A percentile compares a stretch with the other conserved stretches of the same genome.
Evolutionary conservation across 2,797 vertebrate species (phyloP).

Genomic region (Sebastes umbrosus): DNA sequence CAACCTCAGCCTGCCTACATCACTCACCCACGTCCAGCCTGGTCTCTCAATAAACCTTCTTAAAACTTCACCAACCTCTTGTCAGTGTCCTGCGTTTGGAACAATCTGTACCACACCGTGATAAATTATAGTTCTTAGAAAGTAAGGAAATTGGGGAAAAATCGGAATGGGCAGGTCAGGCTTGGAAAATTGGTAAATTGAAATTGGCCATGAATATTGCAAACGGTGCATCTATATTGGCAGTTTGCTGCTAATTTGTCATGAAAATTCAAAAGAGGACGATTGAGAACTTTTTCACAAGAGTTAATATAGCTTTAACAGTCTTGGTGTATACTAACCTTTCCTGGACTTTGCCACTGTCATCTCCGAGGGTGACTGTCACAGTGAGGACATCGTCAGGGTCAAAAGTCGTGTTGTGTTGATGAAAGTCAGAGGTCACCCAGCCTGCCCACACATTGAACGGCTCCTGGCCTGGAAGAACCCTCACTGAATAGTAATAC

Average conservation of each 20-base stretch:
- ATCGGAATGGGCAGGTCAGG: too few relatives aligned
- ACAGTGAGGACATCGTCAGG: conserved; percentile 87
- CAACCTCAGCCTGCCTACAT: too few relatives aligned
- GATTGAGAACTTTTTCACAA: not conserved
- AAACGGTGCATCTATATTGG: too few relatives aligned
- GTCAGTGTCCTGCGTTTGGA: too few relatives aligned
- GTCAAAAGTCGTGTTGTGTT: conserved; percentile 86
- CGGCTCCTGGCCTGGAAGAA: conserved; percentile 93
- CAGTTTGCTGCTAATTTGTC: not conserved
- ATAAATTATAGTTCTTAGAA: too few relatives aligned
- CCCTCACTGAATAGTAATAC: conserved; percentile 94
- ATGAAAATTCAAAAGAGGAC: not conserved
- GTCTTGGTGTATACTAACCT: conserved; percentile 81
- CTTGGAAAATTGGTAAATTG: rapidly evolving
- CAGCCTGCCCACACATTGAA: conserved; percentile 95
- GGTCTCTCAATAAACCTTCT: too few relatives aligned
- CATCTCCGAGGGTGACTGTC: conserved; percentile 93
- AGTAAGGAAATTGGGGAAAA: too few relatives aligned
- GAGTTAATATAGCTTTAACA: not conserved
- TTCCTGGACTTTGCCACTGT: conserved; percentile 95
- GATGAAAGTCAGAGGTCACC: conserved; percentile 94
- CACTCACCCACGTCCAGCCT: too few relatives aligned
- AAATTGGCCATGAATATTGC: too few relatives aligned
- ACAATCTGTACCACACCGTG: too few relatives aligned
- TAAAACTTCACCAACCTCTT: too few relatives aligned